Conservation (phyloP, 2,888 invertebrate species). For the Ceramica pisi region DNA sequence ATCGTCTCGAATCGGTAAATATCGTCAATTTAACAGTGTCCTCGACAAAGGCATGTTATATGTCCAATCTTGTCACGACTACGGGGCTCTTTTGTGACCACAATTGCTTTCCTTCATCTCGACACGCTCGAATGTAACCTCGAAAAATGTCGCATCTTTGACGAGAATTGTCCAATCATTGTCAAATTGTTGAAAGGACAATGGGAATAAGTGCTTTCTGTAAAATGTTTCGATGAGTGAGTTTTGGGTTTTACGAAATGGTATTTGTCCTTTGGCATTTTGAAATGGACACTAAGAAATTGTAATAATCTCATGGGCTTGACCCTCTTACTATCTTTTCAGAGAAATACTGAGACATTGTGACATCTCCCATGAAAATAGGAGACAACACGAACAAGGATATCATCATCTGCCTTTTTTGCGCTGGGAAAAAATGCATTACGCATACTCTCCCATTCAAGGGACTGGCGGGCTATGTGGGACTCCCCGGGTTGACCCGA, state of each 20-base stretch:
- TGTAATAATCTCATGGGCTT: neutral
- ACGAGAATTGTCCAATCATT: constrained; percentile 36
- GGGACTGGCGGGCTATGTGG: no score
- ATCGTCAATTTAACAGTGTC: constrained; percentile 41
- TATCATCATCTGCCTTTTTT: no score
- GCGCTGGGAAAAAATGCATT: no score
- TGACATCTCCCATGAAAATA: no score
- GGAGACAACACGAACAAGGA: no score
- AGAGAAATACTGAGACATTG: no score
- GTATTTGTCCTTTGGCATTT: neutral
- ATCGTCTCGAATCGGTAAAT: constrained; percentile 43
- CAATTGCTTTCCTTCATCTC: constrained; percentile 59
- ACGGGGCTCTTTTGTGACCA: constrained; percentile 50
- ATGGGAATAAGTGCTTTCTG: constrained; percentile 20
- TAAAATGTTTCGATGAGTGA: neutral
- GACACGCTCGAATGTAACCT: constrained; percentile 14
- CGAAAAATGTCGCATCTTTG: constrained; percentile 22
- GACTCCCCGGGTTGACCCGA: no score
- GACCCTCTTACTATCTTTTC: no score
- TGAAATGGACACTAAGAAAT: no score
- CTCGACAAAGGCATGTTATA: constrained; percentile 61
- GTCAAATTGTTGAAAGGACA: constrained; percentile 11
- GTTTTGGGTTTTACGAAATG: neutral
- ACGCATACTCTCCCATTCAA: no score
- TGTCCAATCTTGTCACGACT: constrained; percentile 58